Percentiles rank a stretch among this genome's conserved stretches.
Conservation (phyloP, 2,797 vertebrate genomes). For the Urosaurus nigricauda region DNA sequence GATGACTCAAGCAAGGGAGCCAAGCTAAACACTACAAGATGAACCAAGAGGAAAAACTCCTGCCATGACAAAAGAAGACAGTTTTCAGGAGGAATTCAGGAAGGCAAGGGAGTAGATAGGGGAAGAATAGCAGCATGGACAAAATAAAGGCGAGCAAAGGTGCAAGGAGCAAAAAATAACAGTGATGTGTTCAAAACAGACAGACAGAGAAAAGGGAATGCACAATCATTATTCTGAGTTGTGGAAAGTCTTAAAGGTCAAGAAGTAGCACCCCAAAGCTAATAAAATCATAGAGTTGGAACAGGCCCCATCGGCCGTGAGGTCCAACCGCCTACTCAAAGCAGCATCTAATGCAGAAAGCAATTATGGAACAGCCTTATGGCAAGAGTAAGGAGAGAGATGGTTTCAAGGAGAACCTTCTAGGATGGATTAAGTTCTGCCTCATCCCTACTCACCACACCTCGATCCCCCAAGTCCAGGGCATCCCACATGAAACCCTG, state of each 20-base stretch:
- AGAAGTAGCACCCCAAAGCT: neutral
- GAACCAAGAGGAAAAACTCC: neutral
- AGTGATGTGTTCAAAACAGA: neutral
- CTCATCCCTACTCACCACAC: slow-evolving; percentile 87
- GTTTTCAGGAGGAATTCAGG: neutral
- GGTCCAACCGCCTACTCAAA: no score
- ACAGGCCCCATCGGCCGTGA: no score
- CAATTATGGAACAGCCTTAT: neutral
- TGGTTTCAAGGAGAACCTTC: neutral
- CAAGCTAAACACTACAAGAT: neutral
- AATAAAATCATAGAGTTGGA: neutral
- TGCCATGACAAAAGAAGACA: neutral
- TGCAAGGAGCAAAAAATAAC: neutral
- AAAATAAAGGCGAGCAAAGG: neutral
- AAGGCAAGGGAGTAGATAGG: neutral
- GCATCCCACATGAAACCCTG: slow-evolving; percentile 97
- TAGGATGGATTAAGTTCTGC: fast-evolving
- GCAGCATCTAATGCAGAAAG: neutral
- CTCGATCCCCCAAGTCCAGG: slow-evolving; percentile 90
- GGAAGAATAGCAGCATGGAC: neutral
- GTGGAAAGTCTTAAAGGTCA: neutral
- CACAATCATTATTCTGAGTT: neutral
- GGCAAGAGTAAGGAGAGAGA: neutral
- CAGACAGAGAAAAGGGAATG: neutral
- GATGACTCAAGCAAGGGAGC: neutral